phyloP scores from a whole-genome alignment of 2,888 invertebrate species.

The Dioctria linearis region DNA sequence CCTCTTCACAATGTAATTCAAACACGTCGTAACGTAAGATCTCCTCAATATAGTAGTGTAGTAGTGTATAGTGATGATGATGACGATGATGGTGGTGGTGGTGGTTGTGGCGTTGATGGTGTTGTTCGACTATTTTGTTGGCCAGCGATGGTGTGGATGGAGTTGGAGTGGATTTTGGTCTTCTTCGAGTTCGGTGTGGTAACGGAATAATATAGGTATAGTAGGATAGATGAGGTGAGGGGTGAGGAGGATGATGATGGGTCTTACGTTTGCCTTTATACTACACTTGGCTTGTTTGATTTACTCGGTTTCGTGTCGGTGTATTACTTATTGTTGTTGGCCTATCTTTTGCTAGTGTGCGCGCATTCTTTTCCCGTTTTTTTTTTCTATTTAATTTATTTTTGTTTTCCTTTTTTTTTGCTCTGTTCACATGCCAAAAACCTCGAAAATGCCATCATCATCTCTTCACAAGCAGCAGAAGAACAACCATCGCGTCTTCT shows the following conservation, averaged over 20 bases:
- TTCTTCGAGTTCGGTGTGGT: too few species aligned
- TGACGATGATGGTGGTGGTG: constrained; percentile 1
- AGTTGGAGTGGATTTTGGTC: too few species aligned
- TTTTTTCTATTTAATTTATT: neutral
- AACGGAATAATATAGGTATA: too few species aligned
- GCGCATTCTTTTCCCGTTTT: constrained; percentile 13
- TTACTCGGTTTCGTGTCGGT: constrained; percentile 11
- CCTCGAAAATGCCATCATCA: constrained; percentile 39
- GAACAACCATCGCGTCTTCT: constrained; percentile 17
- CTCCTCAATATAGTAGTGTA: too few species aligned
- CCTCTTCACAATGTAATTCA: neutral
- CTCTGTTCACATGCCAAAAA: constrained; percentile 43
- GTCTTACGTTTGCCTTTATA: neutral
- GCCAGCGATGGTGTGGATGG: too few species aligned
- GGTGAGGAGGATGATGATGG: neutral
- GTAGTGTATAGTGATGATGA: neutral
- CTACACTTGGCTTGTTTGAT: constrained; percentile 10
- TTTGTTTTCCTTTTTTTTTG: neutral
- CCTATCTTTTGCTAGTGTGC: constrained; percentile 2
- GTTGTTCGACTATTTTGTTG: too few species aligned
- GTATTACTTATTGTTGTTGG: neutral
- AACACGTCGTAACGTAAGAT: too few species aligned
- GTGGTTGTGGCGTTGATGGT: constrained; percentile 10
- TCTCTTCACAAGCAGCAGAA: neutral
- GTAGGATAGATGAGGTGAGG: neutral